Evolutionary conservation across 37 sponge, comb jelly and placozoan genomes (phyloP), one percentile per base, ranked within the genome.

Genomic region (Mnemiopsis leidyi): DNA sequence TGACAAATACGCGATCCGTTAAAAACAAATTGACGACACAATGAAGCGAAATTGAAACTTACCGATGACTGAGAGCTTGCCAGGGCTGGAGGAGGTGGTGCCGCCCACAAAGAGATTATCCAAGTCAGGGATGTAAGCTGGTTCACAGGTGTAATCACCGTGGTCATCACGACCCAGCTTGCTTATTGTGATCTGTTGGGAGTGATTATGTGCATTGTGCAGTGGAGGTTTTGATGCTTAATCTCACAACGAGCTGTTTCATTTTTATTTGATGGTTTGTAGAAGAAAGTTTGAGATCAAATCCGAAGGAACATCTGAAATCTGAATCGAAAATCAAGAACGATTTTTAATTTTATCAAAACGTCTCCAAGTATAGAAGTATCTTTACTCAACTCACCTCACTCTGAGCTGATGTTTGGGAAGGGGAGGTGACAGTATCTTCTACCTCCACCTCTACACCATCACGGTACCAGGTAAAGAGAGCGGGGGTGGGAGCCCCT

Each of bases 141-240:
- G 61, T 36, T 25, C 61, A 39, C 90, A 85, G 28, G 90, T 36
- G 30, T 85, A 85, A 39, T 85, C 90, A n/a, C 90, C 90, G 90
- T 38, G 61, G 39, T 85, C 90, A 5, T 28, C 39, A 13, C 90
- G 26, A 28, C n/a, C 9, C 61, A 85, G 61, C 0, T n/a, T 3
- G 13, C 23, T 37, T 37, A 85, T 61, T 34, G 36, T 16, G 2
- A 77, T 77, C 79, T 77, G 79, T 48, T n/a, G n/a, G n/a, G n/a
- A n/a, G n/a, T n/a, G n/a, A n/a, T n/a, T n/a, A n/a, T n/a, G n/a
- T n/a, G n/a, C n/a, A n/a, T n/a, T n/a, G n/a, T n/a, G n/a, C n/a
- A n/a, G n/a, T n/a, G n/a, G n/a, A n/a, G n/a, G n/a, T n/a, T n/a
- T n/a, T n/a, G n/a, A n/a, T n/a, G n/a, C n/a, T n/a, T n/a, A n/a